Conservation (phyloP, 2,113 vertebrate genomes). For the Spheniscus mendiculus region DNA sequence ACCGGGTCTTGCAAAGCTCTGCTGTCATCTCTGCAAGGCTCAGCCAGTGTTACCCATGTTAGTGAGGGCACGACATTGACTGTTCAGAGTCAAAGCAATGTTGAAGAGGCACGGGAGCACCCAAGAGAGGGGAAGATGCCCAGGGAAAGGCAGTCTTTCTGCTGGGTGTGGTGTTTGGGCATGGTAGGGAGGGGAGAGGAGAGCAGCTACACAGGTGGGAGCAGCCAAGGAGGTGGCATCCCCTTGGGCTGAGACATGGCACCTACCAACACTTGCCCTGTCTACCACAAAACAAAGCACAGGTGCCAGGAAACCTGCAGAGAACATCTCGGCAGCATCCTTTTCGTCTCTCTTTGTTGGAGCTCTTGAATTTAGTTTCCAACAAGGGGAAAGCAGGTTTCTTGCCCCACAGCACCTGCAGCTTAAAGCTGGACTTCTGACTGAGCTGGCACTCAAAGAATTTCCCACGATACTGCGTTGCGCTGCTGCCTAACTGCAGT, state of each 20-base stretch:
- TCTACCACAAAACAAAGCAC: not conserved
- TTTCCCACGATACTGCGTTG: not conserved
- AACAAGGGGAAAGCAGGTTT: not conserved
- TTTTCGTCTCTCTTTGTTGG: not conserved
- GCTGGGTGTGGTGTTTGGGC: not conserved
- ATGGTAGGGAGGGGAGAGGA: not conserved
- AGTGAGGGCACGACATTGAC: not conserved
- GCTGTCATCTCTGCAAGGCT: not conserved
- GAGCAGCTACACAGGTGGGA: not conserved
- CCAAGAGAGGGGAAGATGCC: not conserved
- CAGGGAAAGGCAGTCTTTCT: not conserved
- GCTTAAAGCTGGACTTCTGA: not conserved
- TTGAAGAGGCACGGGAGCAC: not conserved
- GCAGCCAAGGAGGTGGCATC: not conserved
- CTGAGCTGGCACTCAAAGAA: not conserved
- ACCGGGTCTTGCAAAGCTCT: not conserved
- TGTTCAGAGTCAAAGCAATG: not conserved
- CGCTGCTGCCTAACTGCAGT: not conserved
- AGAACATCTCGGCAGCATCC: not conserved
- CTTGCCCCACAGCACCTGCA: not conserved
- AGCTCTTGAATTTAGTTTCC: not conserved
- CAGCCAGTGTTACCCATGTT: not conserved
- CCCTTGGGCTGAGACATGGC: not conserved
- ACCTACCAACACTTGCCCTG: not conserved
- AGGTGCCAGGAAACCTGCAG: not conserved